A percentile compares a stretch with the other conserved stretches of the same genome.
Conservation (phyloP, 1,140 invertebrate genomes). For the Cepaea nemoralis region DNA sequence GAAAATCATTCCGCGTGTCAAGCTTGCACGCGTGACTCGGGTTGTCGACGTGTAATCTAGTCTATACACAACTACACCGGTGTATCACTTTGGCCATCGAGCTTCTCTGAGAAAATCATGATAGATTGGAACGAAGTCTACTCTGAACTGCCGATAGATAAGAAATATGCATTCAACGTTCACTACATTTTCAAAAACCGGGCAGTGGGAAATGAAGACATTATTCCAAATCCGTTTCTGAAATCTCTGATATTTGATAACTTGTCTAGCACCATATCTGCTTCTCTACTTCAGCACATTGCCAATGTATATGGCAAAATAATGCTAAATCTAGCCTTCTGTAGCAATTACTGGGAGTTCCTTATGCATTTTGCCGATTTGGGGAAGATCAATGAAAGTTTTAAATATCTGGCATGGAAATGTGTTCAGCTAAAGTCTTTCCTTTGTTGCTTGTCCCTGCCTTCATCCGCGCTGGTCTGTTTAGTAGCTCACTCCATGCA, state of each 20-base stretch:
- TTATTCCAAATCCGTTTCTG: conserved; percentile 20
- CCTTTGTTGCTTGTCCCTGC: conserved; percentile 14
- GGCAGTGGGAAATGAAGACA: not conserved
- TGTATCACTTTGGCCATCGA: no score
- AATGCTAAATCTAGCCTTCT: conserved; percentile 20
- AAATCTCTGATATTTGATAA: conserved; percentile 34
- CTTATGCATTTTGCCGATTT: conserved; percentile 35
- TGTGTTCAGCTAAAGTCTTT: conserved; percentile 15
- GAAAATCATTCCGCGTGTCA: no score
- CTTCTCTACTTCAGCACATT: not conserved
- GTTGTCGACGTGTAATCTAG: no score
- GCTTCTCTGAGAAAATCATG: not conserved
- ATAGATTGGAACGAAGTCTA: conserved; percentile 19
- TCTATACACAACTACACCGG: no score
- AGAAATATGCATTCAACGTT: not conserved
- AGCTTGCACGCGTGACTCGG: no score
- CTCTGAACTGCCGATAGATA: not conserved
- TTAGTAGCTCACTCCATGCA: not conserved
- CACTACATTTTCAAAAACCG: conserved; percentile 33
- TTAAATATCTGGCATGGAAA: conserved; percentile 11
- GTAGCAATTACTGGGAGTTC: conserved; percentile 36
- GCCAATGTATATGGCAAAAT: conserved; percentile 17
- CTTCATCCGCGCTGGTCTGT: conserved; percentile 17
- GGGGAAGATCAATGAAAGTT: conserved; percentile 23
- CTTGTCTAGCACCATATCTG: conserved; percentile 21